Evolutionary conservation across 1,140 invertebrate genomes (phyloP).

Genomic region (Aphelenchoides avenae): DNA sequence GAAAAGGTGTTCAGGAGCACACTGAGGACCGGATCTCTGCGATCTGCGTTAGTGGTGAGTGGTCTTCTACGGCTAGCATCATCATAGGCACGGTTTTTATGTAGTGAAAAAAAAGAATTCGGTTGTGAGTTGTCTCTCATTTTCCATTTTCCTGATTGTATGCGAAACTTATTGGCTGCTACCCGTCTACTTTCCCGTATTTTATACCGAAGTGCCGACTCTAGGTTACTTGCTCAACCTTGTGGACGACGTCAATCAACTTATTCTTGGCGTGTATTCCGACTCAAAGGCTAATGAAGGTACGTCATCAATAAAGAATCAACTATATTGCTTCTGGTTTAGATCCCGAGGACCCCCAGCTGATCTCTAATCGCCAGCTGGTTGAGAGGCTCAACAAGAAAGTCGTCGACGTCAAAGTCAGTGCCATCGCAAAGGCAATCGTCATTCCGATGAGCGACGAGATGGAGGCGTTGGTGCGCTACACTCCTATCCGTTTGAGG

Average conservation of each 20-base stretch:
- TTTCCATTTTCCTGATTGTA: not conserved
- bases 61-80: not conserved
- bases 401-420: conserved; percentile 37
- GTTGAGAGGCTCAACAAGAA: conserved; percentile 31
- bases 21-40: conserved; percentile 40
- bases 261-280: conserved; percentile 14
- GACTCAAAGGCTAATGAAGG: conserved; percentile 21
- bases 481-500: conserved; percentile 23
- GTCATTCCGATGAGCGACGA: conserved; percentile 44
- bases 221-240: conserved; percentile 42
- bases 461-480: conserved; percentile 36
- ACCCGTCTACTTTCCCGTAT: no score
- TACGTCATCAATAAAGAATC: not conserved
- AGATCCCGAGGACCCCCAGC: conserved; percentile 9
- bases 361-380: conserved; percentile 26
- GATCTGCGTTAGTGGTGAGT: conserved; percentile 35
- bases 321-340: conserved; percentile 16
- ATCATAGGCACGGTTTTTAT: no score
- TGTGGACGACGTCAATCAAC: conserved; percentile 40
- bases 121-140: no score
- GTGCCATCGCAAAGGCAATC: conserved; percentile 38
- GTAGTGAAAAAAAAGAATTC: not conserved
- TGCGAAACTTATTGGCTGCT: not conserved
- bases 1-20: conserved; percentile 36
- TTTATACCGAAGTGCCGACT: no score